Base-by-base conservation (phyloP, 2,888 invertebrate species). In the Patella caerulea region DNA sequence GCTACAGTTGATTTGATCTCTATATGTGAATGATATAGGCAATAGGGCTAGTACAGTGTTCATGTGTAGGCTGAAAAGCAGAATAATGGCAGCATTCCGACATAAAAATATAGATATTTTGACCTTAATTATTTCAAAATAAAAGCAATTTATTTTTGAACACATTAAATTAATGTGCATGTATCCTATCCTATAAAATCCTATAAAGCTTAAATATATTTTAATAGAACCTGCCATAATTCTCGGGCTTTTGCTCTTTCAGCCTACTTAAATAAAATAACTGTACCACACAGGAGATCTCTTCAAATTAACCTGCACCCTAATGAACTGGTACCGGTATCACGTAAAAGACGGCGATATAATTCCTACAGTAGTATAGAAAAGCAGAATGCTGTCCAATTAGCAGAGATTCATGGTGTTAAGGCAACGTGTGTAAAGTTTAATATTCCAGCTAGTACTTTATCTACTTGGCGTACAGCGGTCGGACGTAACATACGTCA, bases 351-450 rank as follows among this genome's bases (percentile, higher is more conserved):
- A 65, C n/a, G 65, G 19, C 65, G 65, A 9, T 65, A 65, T 65
- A 65, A 65, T 19, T 65, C 65, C 65, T 65, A 65, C 19, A 65
- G 65, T 19, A n/a, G 19, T n/a, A 65, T 65, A 65, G 65, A 65
- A 65, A 65, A 65, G 65, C 65, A 65, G 65, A 65, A 65, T 15
- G 65, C 65, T 65, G 65, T 65, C 65, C n/a, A n/a, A n/a, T 65
- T 19, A 19, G 65, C 65, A 19, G 65, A 65, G 19, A 65, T 65
- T 15, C 19, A 65, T 65, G 65, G 65, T 65, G 65, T 65, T 65
- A 65, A 65, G 65, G 65, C 65, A n/a, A 65, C 65, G n/a, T 65
- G 65, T 65, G 65, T 19, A 15, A 15, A 19, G 19, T 65, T 65
- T 19, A 65, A 65, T 65, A 65, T 65, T 19, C 65, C 65, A 65